Evolutionary conservation across 2,113 vertebrate species (phyloP), one percentile per base, ranked within the genome.

Genomic region (Alaudala cheleensis): DNA sequence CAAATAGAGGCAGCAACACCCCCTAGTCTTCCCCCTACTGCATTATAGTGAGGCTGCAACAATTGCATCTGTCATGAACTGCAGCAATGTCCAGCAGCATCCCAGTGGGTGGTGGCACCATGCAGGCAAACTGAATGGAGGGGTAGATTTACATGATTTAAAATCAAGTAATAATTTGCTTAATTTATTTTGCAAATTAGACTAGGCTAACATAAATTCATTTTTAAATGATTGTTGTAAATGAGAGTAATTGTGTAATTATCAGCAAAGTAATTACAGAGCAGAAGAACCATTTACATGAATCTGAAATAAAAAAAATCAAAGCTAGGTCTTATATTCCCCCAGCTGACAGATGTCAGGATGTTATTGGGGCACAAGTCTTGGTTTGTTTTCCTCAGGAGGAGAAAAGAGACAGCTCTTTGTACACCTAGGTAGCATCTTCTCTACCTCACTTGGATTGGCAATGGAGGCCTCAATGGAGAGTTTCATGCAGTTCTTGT

Each of bases 151-250:
- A 94, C 71, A 97, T 96, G 94, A 95, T 96, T 97, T 95, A 91
- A 96, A 92, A 93, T 95, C 72, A 91, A 97, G 74, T 87, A 95
- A 97, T 93, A 97, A 96, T 96, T 94, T 95, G 81, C 72, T 61
- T 97, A 96, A 98, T 98, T 98, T 98, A 97, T 98, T 98, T 97
- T 98, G 93, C 84, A 97, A 96, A 97, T 96, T 97, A 96, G 93
- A 90, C 67, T 90, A 82, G 90, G 91, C 74, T 95, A 95, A 90
- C 86, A 91, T 92, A 45, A 96, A 95, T 97, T 96, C 79, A 94
- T 95, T 92, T 94, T 92, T 18, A 93, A 96, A 85, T 94, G 91
- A 92, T 96, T 96, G 90, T 61, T 72, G 70, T 97, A 97, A 96
- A 97, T 97, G 92, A 97, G 93, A 97, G 93, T 97, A 97, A 97